Evolutionary conservation across 2,888 invertebrate genomes (phyloP).

Genomic region (Crossocerus cetratus): DNA sequence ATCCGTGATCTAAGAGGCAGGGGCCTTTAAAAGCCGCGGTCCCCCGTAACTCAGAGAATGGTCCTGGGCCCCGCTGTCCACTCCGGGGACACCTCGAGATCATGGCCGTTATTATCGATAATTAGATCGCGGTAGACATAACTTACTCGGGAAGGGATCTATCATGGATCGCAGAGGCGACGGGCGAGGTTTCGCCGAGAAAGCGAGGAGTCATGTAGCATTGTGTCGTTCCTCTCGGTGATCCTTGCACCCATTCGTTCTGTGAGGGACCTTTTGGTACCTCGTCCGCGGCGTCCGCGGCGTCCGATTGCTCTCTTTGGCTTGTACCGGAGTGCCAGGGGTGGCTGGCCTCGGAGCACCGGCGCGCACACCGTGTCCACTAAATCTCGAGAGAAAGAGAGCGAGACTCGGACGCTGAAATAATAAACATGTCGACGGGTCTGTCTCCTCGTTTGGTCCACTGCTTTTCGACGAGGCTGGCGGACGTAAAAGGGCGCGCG

Average conservation of each 20-base stretch:
- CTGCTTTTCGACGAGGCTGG: slow-evolving; percentile 41
- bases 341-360: slow-evolving; percentile 14
- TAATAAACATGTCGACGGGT: slow-evolving; percentile 62
- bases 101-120: slow-evolving; percentile 4
- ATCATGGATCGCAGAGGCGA: slow-evolving; percentile 16
- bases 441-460: slow-evolving; percentile 46
- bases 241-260: slow-evolving; percentile 22
- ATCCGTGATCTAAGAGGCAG: too few relatives aligned
- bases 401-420: slow-evolving; percentile 55
- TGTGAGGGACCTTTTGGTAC: slow-evolving; percentile 13
- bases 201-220: slow-evolving; percentile 34
- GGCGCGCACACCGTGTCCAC: slow-evolving; percentile 41
- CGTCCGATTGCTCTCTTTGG: slow-evolving; percentile 43
- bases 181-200: slow-evolving; percentile 25
- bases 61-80: not conserved
- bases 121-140: not conserved
- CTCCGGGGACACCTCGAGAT: not conserved
- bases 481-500: slow-evolving; percentile 50
- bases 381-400: slow-evolving; percentile 49
- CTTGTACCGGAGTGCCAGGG: slow-evolving; percentile 31
- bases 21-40: too few relatives aligned
- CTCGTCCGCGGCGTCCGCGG: too few relatives aligned
- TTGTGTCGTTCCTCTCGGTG: not conserved
- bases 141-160: slow-evolving; percentile 15
- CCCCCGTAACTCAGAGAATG: too few relatives aligned